Evolutionary conservation across 2,888 invertebrate genomes (phyloP), one percentile per base, ranked within the genome.

Genomic region (Ephialtes manifestator): DNA sequence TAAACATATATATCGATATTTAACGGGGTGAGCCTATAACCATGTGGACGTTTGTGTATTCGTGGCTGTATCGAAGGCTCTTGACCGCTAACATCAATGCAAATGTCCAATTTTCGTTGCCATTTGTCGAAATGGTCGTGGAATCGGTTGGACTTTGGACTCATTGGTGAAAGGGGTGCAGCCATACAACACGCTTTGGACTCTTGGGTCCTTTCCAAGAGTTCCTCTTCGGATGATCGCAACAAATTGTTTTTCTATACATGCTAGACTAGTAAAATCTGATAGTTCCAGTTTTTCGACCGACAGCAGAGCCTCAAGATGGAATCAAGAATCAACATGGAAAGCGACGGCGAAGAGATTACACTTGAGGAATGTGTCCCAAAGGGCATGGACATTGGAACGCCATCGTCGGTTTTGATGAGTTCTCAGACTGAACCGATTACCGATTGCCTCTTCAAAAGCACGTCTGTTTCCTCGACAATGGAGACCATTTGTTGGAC

Each of bases 61-160:
- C 18, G 39, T 63, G 63, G 39, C 63, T 58, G 58, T 75, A 82
- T 70, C 8, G 51, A 77, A 88, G 93, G 92, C 93, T 91, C 89
- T 88, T 88, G 87, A 91, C 93, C 93, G 93, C 93, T 93, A 91
- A 92, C 93, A 93, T 92, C 92, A 93, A 93, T 93, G 93, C 93
- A 93, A 93, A 93, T 93, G 93, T 93, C 93, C 93, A 93, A 93
- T 93, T 93, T 93, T 93, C 89, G 92, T 93, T 91, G 90, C 91
- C 91, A 90, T 88, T 85, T 85, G 87, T 88, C 83, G 81, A 87
- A 89, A 88, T 90, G 90, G 90, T 89, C 82, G 88, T 89, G 87
- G 90, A 91, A 92, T 89, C 87, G 93, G 92, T 93, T 93, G 93
- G 93, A 93, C 93, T 93, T 93, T 93, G 93, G 90, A 89, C 88